Evolutionary conservation across 2,113 vertebrate genomes (phyloP).

Genomic region (Cinclus mexicanus): DNA sequence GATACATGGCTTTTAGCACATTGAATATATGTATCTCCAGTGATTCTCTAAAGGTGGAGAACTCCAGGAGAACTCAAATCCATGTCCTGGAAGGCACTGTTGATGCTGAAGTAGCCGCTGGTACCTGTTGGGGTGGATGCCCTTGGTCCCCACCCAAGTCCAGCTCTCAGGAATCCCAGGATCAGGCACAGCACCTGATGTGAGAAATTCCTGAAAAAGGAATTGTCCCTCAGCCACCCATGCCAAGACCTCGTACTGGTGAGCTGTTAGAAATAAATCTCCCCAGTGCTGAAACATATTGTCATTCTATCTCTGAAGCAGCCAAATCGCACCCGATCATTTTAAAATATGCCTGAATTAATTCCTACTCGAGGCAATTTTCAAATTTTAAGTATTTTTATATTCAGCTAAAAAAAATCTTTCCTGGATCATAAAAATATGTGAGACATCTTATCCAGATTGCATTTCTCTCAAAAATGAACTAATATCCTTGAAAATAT

Average conservation of each 20-base stretch:
- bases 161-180: neutral
- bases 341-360: neutral
- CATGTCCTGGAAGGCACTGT: fast-evolving
- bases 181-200: neutral
- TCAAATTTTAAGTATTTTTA: neutral
- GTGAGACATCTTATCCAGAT: neutral
- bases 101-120: neutral
- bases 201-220: neutral
- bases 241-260: fast-evolving
- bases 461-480: neutral
- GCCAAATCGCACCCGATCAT: neutral
- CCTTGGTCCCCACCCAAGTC: fast-evolving
- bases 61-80: neutral
- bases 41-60: neutral
- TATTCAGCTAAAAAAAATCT: neutral
- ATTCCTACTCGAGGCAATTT: neutral
- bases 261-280: neutral
- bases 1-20: neutral
- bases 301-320: neutral
- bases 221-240: neutral
- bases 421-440: neutral
- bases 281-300: fast-evolving
- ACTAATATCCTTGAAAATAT: neutral
- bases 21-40: neutral
- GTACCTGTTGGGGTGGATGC: neutral